Base-by-base conservation (phyloP, 2,113 vertebrate genomes). In the Chlamydotis undulata region DNA sequence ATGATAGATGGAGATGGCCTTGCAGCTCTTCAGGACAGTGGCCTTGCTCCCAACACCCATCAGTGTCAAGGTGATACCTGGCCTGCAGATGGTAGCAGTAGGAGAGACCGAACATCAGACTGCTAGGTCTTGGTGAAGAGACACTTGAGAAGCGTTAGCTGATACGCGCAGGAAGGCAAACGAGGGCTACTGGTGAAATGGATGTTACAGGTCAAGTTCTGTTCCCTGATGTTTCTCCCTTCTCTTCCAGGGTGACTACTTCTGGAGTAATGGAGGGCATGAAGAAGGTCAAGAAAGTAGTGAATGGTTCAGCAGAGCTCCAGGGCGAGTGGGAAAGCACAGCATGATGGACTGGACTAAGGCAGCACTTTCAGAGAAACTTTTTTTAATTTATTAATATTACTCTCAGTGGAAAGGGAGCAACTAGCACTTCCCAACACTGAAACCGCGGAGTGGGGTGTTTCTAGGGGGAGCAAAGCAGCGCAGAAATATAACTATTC, bases 241-340 rank as follows among this genome's bases (percentile, higher is more conserved):
- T 91, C 28, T 93, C 8, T 88, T 75, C 9, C 49, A 98, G 98
- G 60, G 98, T 98, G 94, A 98, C 98, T 0, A 98, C 98, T 10
- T 98, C 98, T 2, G 98, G 98, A 28, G 97, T 98, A 41, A 98
- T 97, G 96, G 98, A 98, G 64, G 98, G 97, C 7, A 89, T 98
- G 97, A 98, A 98, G 97, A 98, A 98, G 35, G 98, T 98, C 43
- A 98, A 98, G 97, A 98, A 98, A 75, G 97, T 97, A 81, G 96
- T 96, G 85, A 98, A 98, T 4, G 98, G 98, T 41, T 95, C 97
- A 4, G 90, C 97, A 88, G 98, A 98, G 83, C 73, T 94, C 1
- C 97, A 86, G 77, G 92, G 96, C 7, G 97, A 98, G 5, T 97
- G 98, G 97, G 98, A 98, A 31, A 97, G 87, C 87, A 92, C 81